Evolutionary conservation across 2,888 invertebrate species (phyloP).

Genomic region (Heliconius ethilla): DNA sequence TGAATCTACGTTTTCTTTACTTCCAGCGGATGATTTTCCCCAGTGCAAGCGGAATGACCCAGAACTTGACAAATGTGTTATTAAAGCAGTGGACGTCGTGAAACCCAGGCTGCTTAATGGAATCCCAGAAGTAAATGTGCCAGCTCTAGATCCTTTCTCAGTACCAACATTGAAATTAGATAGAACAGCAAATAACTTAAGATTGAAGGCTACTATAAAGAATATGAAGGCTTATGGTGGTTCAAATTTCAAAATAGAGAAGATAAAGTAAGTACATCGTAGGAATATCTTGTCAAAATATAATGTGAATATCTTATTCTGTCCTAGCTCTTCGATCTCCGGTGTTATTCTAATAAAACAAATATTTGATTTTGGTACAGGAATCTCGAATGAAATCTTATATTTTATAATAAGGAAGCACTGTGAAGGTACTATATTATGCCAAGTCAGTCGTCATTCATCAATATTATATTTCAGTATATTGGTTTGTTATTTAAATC

Average conservation of each 20-base stretch:
- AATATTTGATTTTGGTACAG: too few species aligned
- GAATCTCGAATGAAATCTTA: too few species aligned
- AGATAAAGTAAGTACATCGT: constrained; percentile 81
- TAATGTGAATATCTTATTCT: not conserved
- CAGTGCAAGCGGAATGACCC: constrained; percentile 84
- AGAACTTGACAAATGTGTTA: constrained; percentile 83
- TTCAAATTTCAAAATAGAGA: constrained; percentile 84
- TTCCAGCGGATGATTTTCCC: constrained; percentile 83
- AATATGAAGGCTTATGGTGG: constrained; percentile 85
- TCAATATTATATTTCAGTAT: too few species aligned
- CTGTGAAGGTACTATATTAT: too few species aligned
- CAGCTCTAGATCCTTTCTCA: constrained; percentile 85
- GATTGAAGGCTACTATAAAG: constrained; percentile 84
- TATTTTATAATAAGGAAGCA: too few species aligned
- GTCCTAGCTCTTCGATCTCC: not conserved
- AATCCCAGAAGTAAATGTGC: constrained; percentile 85
- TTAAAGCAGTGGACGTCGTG: constrained; percentile 82
- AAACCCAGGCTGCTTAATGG: constrained; percentile 82
- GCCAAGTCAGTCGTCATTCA: too few species aligned
- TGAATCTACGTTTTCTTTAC: constrained; percentile 23
- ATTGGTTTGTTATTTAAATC: too few species aligned
- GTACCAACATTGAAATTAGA: constrained; percentile 86
- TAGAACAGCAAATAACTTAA: constrained; percentile 86
- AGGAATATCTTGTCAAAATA: not conserved
- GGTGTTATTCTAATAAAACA: not conserved